Conservation (phyloP, 2,113 vertebrate species). For the Colius striatus region DNA sequence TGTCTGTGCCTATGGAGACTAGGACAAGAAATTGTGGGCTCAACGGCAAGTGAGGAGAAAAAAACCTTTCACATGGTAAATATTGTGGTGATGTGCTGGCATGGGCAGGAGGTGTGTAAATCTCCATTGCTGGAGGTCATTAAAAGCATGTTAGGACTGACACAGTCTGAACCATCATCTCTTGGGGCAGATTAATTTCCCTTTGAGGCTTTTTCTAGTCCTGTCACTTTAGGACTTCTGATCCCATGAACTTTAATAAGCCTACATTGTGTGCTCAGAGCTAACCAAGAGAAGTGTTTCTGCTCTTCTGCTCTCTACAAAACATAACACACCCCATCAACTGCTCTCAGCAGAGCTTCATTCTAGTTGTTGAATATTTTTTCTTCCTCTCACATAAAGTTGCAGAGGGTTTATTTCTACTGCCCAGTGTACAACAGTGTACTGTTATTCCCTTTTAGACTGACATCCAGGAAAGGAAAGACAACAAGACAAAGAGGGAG, state of each 20-base stretch:
- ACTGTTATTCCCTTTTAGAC: conserved; percentile 47
- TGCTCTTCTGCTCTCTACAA: neutral
- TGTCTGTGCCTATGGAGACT: neutral
- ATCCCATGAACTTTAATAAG: neutral
- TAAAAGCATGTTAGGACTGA: neutral
- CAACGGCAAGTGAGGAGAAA: neutral
- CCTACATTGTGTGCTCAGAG: neutral
- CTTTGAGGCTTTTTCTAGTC: neutral
- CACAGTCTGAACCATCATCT: neutral
- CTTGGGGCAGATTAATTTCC: neutral
- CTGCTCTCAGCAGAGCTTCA: neutral
- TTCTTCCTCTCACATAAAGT: neutral
- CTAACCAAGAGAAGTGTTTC: neutral
- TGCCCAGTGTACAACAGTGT: neutral
- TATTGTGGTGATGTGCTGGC: neutral
- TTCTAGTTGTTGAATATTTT: neutral
- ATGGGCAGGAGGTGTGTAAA: neutral
- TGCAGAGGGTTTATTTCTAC: neutral
- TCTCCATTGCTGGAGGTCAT: neutral
- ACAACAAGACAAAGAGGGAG: conserved; percentile 7
- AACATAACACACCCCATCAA: neutral
- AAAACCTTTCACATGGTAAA: neutral
- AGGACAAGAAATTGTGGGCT: neutral
- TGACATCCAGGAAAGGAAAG: conserved; percentile 48
- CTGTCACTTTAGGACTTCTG: neutral